A percentile compares a stretch with the other conserved stretches of the same genome.
phyloP scores from a whole-genome alignment of 1,140 invertebrate genomes.

The Rhopalosiphum padi region DNA sequence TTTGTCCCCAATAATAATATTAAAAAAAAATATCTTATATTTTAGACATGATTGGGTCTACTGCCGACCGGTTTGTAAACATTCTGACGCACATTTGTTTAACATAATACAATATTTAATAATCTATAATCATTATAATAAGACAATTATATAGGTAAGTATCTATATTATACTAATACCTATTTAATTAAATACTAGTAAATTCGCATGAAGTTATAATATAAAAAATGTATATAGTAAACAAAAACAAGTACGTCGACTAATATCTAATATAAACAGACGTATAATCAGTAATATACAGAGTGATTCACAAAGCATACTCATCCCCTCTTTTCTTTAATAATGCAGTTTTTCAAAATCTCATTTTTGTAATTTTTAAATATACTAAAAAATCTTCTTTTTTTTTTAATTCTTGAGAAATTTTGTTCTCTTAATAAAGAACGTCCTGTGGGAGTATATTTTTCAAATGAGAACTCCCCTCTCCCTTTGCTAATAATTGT shows the following conservation, averaged over 20 bases:
- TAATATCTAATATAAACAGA: no score
- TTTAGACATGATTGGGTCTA: neutral
- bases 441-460: neutral
- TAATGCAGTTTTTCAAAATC: neutral
- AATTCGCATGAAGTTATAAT: neutral
- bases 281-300: neutral
- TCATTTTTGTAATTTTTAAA: neutral
- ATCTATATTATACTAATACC: neutral
- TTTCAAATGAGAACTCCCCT: no score
- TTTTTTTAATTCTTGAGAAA: neutral
- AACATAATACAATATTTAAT: neutral
- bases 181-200: neutral
- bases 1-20: constrained; percentile 33
- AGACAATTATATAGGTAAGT: neutral
- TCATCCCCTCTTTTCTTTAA: no score
- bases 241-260: neutral
- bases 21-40: neutral
- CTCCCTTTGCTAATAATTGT: no score
- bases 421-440: neutral
- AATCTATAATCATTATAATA: neutral
- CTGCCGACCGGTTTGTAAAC: neutral
- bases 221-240: neutral
- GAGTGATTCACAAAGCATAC: neutral
- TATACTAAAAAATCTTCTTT: neutral
- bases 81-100: neutral